Evolutionary conservation across 2,888 invertebrate species (phyloP).

Genomic region (Ophion costatus): DNA sequence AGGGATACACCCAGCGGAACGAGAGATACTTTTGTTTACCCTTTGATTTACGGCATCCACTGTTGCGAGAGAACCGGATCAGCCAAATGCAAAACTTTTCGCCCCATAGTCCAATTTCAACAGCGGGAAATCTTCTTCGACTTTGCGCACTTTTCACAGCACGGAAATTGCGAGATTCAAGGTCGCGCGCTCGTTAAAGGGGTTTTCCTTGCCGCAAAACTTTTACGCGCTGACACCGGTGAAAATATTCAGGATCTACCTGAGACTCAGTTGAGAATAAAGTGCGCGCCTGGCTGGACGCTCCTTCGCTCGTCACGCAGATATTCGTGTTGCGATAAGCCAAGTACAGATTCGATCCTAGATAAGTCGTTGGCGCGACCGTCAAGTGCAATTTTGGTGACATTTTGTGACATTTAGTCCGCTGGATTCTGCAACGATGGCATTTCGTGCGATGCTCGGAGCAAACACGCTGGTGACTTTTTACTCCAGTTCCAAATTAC

Average conservation of each 20-base stretch:
- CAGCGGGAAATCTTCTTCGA: conserved; percentile 32
- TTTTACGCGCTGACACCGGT: conserved; percentile 21
- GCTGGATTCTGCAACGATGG: neutral
- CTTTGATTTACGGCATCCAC: conserved; percentile 78
- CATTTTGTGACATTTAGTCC: conserved; percentile 16
- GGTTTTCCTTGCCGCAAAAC: conserved; percentile 51
- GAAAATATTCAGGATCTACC: conserved; percentile 67
- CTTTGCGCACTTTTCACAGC: conserved; percentile 56
- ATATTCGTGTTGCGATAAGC: conserved; percentile 25
- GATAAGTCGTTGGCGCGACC: conserved; percentile 12
- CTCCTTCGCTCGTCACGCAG: conserved; percentile 13
- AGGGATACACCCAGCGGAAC: conserved; percentile 63
- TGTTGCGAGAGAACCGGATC: conserved; percentile 53
- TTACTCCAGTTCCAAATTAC: conserved; percentile 4
- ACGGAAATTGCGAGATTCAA: conserved; percentile 81
- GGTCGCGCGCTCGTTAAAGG: conserved; percentile 70
- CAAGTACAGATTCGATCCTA: conserved; percentile 3
- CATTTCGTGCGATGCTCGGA: neutral
- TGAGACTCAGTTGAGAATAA: conserved; percentile 79
- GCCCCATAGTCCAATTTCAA: conserved; percentile 22
- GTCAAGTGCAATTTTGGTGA: conserved; percentile 36
- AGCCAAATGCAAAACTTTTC: conserved; percentile 13
- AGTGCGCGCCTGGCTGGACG: conserved; percentile 74
- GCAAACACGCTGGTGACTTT: conserved; percentile 13
- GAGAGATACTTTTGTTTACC: conserved; percentile 64